phyloP scores from a whole-genome alignment of 2,888 invertebrate species.

The Microplitis manilae region DNA sequence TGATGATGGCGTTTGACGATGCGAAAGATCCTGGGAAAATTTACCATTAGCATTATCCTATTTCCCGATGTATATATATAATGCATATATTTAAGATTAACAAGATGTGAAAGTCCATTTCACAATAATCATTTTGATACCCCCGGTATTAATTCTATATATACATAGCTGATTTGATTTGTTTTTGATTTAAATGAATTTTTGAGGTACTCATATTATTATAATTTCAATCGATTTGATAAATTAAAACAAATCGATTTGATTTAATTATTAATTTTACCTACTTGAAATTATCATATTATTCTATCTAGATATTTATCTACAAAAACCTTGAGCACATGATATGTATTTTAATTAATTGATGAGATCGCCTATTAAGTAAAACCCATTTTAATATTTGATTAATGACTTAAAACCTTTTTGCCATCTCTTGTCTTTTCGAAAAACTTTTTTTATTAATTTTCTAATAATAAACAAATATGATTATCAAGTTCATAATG shows the following conservation, averaged over 20 bases:
- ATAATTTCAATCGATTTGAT: no score
- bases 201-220: no score
- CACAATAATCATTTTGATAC: no score
- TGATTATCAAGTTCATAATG: no score
- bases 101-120: not conserved
- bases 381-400: not conserved
- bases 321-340: not conserved
- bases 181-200: not conserved
- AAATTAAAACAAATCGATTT: no score
- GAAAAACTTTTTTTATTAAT: no score
- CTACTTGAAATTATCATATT: not conserved
- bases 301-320: constrained; percentile 10
- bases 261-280: no score
- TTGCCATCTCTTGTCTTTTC: no score
- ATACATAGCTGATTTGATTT: not conserved
- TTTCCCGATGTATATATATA: constrained; percentile 24
- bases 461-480: no score
- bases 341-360: not conserved
- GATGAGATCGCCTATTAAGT: not conserved
- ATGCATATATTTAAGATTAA: not conserved
- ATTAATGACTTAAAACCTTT: not conserved
- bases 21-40: constrained; percentile 35
- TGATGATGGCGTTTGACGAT: constrained; percentile 35
- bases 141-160: no score
- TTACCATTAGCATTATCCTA: constrained; percentile 36